These are phyloP conservation scores for Ranitomeya imitator DNA, from an alignment of 2,113 vertebrate species.

Conservation along the genomic window DNA sequence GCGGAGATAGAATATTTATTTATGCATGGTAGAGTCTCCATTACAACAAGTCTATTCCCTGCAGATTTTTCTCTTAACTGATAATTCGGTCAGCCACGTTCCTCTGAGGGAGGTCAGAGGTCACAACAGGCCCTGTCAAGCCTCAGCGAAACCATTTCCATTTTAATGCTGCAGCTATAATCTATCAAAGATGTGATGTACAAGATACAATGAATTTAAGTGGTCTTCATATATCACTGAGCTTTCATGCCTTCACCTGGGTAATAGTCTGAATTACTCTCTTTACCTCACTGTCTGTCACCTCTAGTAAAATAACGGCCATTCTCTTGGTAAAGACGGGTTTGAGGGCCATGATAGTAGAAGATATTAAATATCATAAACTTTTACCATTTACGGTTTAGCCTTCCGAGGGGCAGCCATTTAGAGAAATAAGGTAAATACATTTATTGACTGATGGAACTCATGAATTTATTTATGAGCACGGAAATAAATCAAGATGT, in stretches of 20 bases:
- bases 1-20: constrained; percentile 63
- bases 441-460: constrained; percentile 57
- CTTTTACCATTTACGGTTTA: constrained; percentile 70
- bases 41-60: constrained; percentile 79
- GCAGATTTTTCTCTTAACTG: constrained; percentile 85
- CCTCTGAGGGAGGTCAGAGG: constrained; percentile 85
- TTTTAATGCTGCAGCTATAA: constrained; percentile 98
- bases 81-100: constrained; percentile 88
- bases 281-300: constrained; percentile 87
- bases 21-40: constrained; percentile 75
- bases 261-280: constrained; percentile 90
- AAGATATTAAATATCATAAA: constrained; percentile 78
- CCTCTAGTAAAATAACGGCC: constrained; percentile 83
- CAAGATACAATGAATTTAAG: constrained; percentile 91
- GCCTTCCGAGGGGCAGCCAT: constrained; percentile 55
- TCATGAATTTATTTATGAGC: constrained; percentile 74
- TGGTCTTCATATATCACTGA: constrained; percentile 89
- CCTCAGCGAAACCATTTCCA: constrained; percentile 93
- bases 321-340: constrained; percentile 77
- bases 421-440: constrained; percentile 72
- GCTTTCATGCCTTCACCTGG: constrained; percentile 87
- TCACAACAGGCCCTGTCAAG: constrained; percentile 82
- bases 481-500: constrained; percentile 61
- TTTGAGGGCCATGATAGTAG: constrained; percentile 73
- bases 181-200: constrained; percentile 94